Evolutionary conservation across 2,113 vertebrate species (phyloP).

Genomic region (Chelonoidis abingdonii): DNA sequence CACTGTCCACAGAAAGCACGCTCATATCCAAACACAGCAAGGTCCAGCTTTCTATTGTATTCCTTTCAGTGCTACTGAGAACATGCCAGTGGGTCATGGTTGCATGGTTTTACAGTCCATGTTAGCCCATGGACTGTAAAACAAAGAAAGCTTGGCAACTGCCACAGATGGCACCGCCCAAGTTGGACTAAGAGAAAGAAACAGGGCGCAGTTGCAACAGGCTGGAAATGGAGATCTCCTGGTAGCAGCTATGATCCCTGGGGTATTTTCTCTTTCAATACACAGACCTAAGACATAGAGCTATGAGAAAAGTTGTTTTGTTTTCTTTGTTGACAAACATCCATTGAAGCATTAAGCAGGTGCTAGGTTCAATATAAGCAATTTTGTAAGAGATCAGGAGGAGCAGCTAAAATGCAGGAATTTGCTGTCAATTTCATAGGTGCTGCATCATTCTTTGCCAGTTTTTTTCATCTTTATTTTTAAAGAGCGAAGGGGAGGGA

Average conservation of each 20-base stretch:
- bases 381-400: not conserved
- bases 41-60: not conserved
- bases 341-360: not conserved
- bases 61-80: not conserved
- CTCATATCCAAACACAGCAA: accelerated
- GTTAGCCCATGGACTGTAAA: not conserved
- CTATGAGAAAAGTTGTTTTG: not conserved
- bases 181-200: not conserved
- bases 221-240: not conserved
- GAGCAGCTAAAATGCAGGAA: not conserved
- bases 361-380: not conserved
- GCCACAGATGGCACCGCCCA: accelerated
- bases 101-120: too few relatives aligned
- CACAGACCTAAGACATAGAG: not conserved
- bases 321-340: not conserved
- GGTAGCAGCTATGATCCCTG: not conserved
- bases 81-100: not conserved
- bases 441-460: not conserved
- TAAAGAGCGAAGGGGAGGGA: accelerated
- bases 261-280: not conserved
- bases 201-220: accelerated
- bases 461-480: not conserved
- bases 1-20: accelerated
- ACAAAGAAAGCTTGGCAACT: accelerated
- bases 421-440: not conserved